Conservation (phyloP, 2,888 invertebrate genomes). For the Mechanitis messenoides region DNA sequence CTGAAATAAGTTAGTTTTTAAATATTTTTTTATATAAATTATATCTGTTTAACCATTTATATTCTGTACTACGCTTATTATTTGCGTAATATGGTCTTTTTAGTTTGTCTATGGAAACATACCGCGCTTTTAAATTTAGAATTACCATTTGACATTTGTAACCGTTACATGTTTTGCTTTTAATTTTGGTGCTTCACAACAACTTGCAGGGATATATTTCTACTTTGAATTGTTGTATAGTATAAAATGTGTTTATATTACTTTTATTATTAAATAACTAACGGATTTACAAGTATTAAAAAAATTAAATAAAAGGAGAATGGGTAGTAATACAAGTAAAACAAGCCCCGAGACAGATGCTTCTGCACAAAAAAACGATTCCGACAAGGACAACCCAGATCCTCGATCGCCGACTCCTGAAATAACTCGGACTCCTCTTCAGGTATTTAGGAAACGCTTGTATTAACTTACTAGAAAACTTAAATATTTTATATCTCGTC, state of each 20-base stretch:
- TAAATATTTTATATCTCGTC: too few species aligned
- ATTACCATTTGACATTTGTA: constrained; percentile 49
- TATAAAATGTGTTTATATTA: constrained; percentile 12
- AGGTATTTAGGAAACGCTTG: constrained; percentile 53
- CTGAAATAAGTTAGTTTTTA: too few species aligned
- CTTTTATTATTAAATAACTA: neutral
- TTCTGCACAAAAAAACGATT: constrained; percentile 45
- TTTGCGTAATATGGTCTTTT: too few species aligned
- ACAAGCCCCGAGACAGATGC: constrained; percentile 45
- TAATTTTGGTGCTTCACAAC: constrained; percentile 17
- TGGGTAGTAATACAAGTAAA: constrained; percentile 69
- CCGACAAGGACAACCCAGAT: constrained; percentile 60
- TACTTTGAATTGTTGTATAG: constrained; percentile 7
- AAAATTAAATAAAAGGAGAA: constrained; percentile 25
- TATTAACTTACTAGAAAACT: too few species aligned
- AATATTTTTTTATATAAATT: too few species aligned
- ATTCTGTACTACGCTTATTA: too few species aligned
- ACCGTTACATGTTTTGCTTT: constrained; percentile 59
- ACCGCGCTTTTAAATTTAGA: constrained; percentile 49
- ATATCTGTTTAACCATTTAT: too few species aligned
- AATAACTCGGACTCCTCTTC: constrained; percentile 76
- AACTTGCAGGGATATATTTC: constrained; percentile 6
- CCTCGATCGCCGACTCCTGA: constrained; percentile 78
- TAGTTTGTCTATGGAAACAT: neutral
- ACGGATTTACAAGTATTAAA: neutral